Evolutionary conservation across 2,888 invertebrate genomes (phyloP).

Genomic region (Pemphredon lugubris): DNA sequence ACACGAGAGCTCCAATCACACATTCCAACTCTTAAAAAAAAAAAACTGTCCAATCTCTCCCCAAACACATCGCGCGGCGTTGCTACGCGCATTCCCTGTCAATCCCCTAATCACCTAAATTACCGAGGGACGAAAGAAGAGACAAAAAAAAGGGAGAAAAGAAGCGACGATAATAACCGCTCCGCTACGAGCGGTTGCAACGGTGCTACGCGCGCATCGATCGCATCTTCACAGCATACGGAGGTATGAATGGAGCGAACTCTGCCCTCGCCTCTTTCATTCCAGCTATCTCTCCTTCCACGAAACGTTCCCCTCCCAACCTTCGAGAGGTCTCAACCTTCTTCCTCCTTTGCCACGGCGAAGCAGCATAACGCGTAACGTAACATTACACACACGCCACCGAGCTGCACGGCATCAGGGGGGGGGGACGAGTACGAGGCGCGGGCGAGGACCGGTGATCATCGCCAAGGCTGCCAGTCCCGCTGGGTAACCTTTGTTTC

Average conservation of each 20-base stretch:
- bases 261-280: constrained; percentile 41
- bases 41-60: too few species aligned
- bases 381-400: constrained; percentile 40
- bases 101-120: too few species aligned
- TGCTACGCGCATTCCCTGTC: too few species aligned
- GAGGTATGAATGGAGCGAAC: constrained; percentile 64
- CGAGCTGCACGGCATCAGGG: constrained; percentile 5
- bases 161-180: too few species aligned
- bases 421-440: constrained; percentile 5
- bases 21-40: too few species aligned
- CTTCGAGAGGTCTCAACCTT: neutral
- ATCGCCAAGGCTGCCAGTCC: constrained; percentile 15
- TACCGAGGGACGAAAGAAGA: too few species aligned
- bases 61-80: too few species aligned
- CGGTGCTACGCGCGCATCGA: constrained; percentile 30
- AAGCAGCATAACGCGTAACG: constrained; percentile 39
- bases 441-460: constrained; percentile 32
- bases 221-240: constrained; percentile 35
- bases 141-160: too few species aligned
- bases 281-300: constrained; percentile 12
- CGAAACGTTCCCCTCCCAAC: neutral
- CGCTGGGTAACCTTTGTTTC: constrained; percentile 9
- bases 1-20: too few species aligned
- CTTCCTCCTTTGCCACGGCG: constrained; percentile 3
- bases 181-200: too few species aligned